Evolutionary conservation across 2,888 invertebrate species (phyloP), one percentile per base, ranked within the genome.

Genomic region (Drosophila ochracea): DNA sequence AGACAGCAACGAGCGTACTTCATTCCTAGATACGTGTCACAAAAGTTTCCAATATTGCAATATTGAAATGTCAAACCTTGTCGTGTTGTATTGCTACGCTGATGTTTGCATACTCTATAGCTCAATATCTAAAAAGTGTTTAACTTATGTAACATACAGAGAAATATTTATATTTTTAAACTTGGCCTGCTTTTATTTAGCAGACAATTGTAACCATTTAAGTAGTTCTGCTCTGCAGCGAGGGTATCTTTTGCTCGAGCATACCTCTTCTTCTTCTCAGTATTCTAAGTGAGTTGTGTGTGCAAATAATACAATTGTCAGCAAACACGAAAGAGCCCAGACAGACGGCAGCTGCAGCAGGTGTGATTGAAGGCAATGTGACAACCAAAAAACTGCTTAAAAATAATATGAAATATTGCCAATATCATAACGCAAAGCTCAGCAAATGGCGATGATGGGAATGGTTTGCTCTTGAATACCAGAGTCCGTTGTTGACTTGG

Each of bases 61-160:
- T 71, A 77, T 79, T 74, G 68, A 76, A 84, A 81, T 81, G 83
- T 81, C 81, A 82, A 81, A 76, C 63, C 63, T 62, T 79, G 72
- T 74, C 72, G 68, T 82, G 67, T 47, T 50, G 21, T n/a, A 39
- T 53, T 35, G 43, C 11, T 33, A n/a, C 19, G 5, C 16, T 52
- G 13, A 11, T 31, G n/a, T 49, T 43, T 13, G 4, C 0, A 33
- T 39, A 41, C 65, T 13, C 65, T 49, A 2, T 16, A 10, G 1
- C 10, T 19, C 5, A 19, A 11, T 25, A 25, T 16, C 7, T 16
- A 1, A 25, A 25, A 25, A 16, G 16, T 16, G 25, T 7, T 25
- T 25, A 9, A 4, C 7, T 13, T 47, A 7, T 21, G 47, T 9
- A 7, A 7, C 13, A 47, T 13, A 28, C 30, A 52, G 19, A 11